A percentile compares a stretch with the other conserved stretches of the same genome.
Evolutionary conservation across 2,113 vertebrate species (phyloP).

Genomic region (Eulacestoma nigropectus): DNA sequence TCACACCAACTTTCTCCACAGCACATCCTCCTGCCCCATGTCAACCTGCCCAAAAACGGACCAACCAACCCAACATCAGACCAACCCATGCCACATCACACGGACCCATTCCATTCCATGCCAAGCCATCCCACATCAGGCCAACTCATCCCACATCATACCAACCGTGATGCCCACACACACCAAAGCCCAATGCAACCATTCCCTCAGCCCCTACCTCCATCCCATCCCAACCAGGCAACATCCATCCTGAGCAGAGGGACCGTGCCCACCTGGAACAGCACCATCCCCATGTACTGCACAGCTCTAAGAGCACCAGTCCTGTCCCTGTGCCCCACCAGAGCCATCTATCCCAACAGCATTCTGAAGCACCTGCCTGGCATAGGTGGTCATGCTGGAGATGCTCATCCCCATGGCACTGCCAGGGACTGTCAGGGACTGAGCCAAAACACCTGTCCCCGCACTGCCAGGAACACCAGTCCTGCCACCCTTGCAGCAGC

Average conservation of each 20-base stretch:
- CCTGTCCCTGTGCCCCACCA: rapidly evolving
- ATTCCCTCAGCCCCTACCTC: neutral
- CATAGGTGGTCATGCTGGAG: rapidly evolving
- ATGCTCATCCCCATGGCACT: neutral
- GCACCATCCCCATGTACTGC: rapidly evolving
- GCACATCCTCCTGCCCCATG: neutral
- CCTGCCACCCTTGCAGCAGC: neutral
- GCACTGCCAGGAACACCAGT: rapidly evolving
- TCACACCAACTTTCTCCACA: neutral
- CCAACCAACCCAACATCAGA: neutral
- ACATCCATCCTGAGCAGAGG: neutral
- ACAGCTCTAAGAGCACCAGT: neutral
- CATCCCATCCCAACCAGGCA: neutral
- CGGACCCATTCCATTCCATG: neutral
- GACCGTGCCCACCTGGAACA: neutral
- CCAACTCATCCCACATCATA: neutral
- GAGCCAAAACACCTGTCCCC: neutral
- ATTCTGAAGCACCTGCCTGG: neutral
- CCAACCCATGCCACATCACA: neutral
- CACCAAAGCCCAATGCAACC: rapidly evolving
- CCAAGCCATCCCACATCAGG: neutral
- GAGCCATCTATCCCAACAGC: neutral
- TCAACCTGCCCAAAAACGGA: no score
- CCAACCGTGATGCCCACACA: no score
- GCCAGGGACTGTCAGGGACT: rapidly evolving